Percentiles rank a stretch among this genome's conserved stretches.
Conservation (phyloP, 2,888 invertebrate species). For the Labia minor region DNA sequence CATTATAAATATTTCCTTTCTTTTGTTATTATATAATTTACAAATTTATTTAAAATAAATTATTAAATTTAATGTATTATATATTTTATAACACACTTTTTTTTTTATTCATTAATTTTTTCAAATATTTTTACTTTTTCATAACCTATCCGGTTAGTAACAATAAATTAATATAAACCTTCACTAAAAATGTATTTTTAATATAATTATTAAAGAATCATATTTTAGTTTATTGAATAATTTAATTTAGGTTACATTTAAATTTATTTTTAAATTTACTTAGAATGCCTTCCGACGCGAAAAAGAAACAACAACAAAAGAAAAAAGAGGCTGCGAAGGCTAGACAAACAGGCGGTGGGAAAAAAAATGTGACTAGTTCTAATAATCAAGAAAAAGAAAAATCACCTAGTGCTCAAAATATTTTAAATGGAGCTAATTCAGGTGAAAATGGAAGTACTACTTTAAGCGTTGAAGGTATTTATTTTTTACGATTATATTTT, state of each 20-base stretch:
- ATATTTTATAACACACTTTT: neutral
- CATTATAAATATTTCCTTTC: neutral
- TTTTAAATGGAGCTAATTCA: constrained; percentile 33
- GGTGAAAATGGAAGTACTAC: constrained; percentile 34
- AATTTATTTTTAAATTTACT: no score
- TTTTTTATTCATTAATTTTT: neutral
- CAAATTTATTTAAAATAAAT: neutral
- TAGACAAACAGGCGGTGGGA: constrained; percentile 38
- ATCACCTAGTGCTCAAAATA: constrained; percentile 19
- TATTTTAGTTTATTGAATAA: no score
- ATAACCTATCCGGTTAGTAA: no score
- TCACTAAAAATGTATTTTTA: no score
- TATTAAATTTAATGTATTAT: neutral
- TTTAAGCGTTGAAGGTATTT: constrained; percentile 55
- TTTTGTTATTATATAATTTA: neutral
- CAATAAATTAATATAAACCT: no score
- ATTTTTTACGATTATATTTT: no score
- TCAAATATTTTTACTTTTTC: no score
- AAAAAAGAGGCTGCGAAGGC: constrained; percentile 89
- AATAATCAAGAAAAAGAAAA: constrained; percentile 32
- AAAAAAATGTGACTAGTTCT: constrained; percentile 28
- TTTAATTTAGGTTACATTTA: no score
- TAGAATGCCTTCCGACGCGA: constrained; percentile 95
- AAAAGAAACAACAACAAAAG: constrained; percentile 94
- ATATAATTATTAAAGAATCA: no score